Conservation (phyloP, 2,113 vertebrate genomes). For the Chelonoidis abingdonii region DNA sequence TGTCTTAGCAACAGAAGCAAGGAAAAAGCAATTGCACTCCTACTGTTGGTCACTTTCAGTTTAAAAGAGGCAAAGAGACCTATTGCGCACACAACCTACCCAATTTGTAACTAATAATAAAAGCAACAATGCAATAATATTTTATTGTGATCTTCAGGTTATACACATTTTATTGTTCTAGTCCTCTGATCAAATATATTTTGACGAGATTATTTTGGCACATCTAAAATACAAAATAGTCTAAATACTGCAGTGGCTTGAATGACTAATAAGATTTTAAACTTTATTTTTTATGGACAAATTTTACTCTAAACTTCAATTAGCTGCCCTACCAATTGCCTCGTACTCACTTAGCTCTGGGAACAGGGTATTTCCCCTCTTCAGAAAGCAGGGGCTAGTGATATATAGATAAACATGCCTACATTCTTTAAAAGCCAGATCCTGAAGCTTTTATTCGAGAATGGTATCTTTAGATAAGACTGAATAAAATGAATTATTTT, state of each 20-base stretch:
- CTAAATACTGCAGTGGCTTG: not conserved
- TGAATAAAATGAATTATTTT: not conserved
- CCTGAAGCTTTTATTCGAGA: not conserved
- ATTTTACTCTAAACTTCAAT: not conserved
- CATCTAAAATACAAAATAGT: not conserved
- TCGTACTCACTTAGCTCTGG: not conserved
- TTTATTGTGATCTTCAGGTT: not conserved
- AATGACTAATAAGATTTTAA: not conserved
- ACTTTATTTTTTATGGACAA: not conserved
- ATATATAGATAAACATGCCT: not conserved
- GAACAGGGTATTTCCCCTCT: not conserved
- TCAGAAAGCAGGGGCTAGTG: not conserved
- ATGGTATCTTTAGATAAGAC: accelerated
- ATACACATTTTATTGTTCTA: not conserved
- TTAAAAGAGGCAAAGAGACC: not conserved
- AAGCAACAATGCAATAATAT: not conserved
- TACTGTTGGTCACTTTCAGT: not conserved
- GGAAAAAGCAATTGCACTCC: not conserved
- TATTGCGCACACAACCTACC: not conserved
- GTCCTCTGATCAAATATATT: not conserved
- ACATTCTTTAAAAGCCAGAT: not conserved
- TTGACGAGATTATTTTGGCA: not conserved
- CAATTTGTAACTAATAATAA: not conserved
- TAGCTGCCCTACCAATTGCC: not conserved
- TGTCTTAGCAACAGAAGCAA: not conserved